A percentile compares a stretch with the other conserved stretches of the same genome.
Conservation (phyloP, 2,888 invertebrate genomes). For the Amiota minor region DNA sequence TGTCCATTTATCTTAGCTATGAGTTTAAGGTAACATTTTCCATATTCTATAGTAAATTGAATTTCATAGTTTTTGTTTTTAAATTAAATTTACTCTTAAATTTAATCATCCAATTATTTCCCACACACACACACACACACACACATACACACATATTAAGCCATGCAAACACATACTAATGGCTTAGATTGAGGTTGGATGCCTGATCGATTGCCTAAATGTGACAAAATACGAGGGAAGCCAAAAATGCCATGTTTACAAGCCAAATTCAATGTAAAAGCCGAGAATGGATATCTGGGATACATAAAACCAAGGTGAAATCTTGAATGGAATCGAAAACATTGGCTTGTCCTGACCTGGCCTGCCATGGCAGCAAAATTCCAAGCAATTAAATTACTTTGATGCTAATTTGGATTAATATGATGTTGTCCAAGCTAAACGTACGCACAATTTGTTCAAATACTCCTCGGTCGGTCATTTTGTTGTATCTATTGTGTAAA, state of each 20-base stretch:
- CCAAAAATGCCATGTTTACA: slow-evolving; percentile 54
- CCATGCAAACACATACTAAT: slow-evolving; percentile 7
- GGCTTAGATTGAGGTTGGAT: background rate
- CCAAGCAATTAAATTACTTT: slow-evolving; percentile 75
- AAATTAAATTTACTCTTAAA: background rate
- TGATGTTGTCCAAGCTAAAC: slow-evolving; percentile 69
- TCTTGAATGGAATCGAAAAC: no score
- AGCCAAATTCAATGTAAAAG: slow-evolving; percentile 46
- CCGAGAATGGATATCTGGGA: slow-evolving; percentile 3
- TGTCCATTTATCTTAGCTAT: slow-evolving; percentile 38
- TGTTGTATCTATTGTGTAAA: no score
- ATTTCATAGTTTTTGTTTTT: no score
- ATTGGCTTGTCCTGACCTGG: no score
- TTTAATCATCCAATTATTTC: background rate
- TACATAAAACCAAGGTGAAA: background rate
- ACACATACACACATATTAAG: background rate
- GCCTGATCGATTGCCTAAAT: slow-evolving; percentile 64
- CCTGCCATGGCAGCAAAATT: slow-evolving; percentile 60
- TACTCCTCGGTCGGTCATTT: background rate
- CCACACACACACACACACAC: slow-evolving; percentile 9
- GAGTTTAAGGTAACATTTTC: background rate
- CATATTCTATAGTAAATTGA: background rate
- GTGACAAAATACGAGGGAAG: slow-evolving; percentile 59
- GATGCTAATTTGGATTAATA: slow-evolving; percentile 75
- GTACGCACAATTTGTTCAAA: slow-evolving; percentile 69